Base-by-base conservation (phyloP, 2,797 vertebrate species). In the Falco berigora region DNA sequence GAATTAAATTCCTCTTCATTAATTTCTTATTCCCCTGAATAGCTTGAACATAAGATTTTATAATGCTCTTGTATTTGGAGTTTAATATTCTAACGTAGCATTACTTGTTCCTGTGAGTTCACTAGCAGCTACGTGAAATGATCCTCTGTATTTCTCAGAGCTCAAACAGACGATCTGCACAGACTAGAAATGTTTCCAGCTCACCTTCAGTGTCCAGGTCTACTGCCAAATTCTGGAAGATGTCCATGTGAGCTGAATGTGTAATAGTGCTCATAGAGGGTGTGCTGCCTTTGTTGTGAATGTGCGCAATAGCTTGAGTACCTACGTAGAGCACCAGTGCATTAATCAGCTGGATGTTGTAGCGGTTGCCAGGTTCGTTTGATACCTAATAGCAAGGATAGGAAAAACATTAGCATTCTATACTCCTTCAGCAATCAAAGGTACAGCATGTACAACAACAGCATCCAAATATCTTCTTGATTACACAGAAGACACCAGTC, bases 201-300 rank as follows among this genome's bases (percentile, higher is more conserved):
- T 98, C 92, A 99, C 99, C 99, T 97, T 99, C 99, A 27, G 99
- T 99, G 97, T 99, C 99, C 97, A 99, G 97, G 94, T 99, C 99
- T 96, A 99, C 99, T 44, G 99, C 99, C 93, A 99, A 97, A 89
- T 99, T 99, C 98, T 99, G 99, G 98, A 99, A 99, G 98, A 99
- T 99, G 97, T 99, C 99, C 99, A 99, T 99, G 97, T 99, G 99
- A 91, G 99, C 99, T 0, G 99, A 99, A 97, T 99, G 99, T 25
- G 99, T 99, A 94, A 99, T 99, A 86, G 99, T 99, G 98, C 99
- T 99, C 99, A 99, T 99, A 27, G 99, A 99, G 44, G 99, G 99
- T 1, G 99, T 99, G 98, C 99, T 99, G 97, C 99, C 99, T 97
- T 99, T 99, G 98, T 99, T 99, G 98, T 99, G 99, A 86, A 99